Percentiles rank a stretch among this genome's conserved stretches.
Conservation (phyloP, 1,140 invertebrate genomes). For the Diachasma alloeum region DNA sequence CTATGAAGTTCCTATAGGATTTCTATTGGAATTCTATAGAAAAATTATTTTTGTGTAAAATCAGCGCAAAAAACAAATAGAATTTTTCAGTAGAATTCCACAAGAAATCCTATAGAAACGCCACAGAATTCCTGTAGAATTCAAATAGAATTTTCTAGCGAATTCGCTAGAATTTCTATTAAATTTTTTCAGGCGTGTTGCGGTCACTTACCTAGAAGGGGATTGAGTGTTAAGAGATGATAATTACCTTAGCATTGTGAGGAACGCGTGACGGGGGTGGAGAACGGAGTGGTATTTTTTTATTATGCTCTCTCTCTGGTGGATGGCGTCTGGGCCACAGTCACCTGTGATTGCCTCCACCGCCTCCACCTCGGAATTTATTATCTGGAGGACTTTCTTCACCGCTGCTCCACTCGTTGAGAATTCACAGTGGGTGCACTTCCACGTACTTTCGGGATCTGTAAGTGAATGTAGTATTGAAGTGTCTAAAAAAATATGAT, state of each 20-base stretch:
- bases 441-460: slow-evolving; percentile 73
- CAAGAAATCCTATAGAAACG: too few species aligned
- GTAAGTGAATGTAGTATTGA: slow-evolving; percentile 33
- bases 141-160: too few species aligned
- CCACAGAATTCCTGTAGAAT: too few species aligned
- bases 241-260: slow-evolving; percentile 67
- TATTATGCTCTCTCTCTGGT: slow-evolving; percentile 69
- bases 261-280: slow-evolving; percentile 77
- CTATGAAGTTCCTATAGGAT: too few species aligned
- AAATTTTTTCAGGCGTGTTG: too few species aligned
- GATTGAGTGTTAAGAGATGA: background rate
- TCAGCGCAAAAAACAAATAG: too few species aligned
- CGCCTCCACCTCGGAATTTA: slow-evolving; percentile 57
- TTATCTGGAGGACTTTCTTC: slow-evolving; percentile 55
- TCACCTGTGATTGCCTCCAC: slow-evolving; percentile 49
- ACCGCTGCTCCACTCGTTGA: slow-evolving; percentile 69
- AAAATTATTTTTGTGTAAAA: too few species aligned
- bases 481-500: background rate
- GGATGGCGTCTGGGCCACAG: slow-evolving; percentile 69
- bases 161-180: too few species aligned
- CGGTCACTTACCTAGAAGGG: background rate
- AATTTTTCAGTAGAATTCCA: too few species aligned
- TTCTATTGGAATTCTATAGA: too few species aligned
- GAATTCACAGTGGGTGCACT: slow-evolving; percentile 76
- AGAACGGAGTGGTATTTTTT: slow-evolving; percentile 71